phyloP scores from a whole-genome alignment of 1,140 invertebrate species.

The Meteorus sp. region DNA sequence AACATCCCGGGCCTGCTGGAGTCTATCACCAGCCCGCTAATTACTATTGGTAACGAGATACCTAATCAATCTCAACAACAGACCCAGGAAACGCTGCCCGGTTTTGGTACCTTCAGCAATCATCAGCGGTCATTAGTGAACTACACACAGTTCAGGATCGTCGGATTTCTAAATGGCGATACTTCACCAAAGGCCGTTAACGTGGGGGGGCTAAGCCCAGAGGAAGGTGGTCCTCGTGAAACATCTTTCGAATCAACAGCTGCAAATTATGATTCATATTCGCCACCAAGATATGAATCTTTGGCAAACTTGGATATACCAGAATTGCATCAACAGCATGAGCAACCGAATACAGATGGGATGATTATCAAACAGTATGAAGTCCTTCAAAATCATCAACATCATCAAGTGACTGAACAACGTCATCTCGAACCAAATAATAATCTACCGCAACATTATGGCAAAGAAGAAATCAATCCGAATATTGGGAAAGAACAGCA shows the following conservation, averaged over 20 bases:
- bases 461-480: conserved; percentile 40
- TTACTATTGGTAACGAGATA: conserved; percentile 70
- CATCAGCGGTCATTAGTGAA: conserved; percentile 62
- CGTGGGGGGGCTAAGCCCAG: conserved; percentile 72
- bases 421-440: conserved; percentile 44
- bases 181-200: conserved; percentile 56
- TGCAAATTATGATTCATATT: conserved; percentile 53
- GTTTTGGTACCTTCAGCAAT: conserved; percentile 48
- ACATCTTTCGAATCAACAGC: conserved; percentile 45
- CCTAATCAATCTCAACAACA: conserved; percentile 32
- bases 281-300: conserved; percentile 51
- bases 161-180: conserved; percentile 58
- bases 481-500: conserved; percentile 26
- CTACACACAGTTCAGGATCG: conserved; percentile 66
- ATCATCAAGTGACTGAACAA: conserved; percentile 23
- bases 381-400: conserved; percentile 6
- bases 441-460: conserved; percentile 41
- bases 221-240: conserved; percentile 61
- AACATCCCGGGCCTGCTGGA: conserved; percentile 51
- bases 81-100: conserved; percentile 57
- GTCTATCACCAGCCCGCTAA: conserved; percentile 70
- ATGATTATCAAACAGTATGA: conserved; percentile 52
- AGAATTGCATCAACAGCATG: conserved; percentile 48
- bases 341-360: conserved; percentile 45
- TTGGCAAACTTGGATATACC: conserved; percentile 52